Percentiles rank a stretch among this genome's conserved stretches.
Evolutionary conservation across 2,113 vertebrate genomes (phyloP).

Genomic region (Oncorhynchus masou): DNA sequence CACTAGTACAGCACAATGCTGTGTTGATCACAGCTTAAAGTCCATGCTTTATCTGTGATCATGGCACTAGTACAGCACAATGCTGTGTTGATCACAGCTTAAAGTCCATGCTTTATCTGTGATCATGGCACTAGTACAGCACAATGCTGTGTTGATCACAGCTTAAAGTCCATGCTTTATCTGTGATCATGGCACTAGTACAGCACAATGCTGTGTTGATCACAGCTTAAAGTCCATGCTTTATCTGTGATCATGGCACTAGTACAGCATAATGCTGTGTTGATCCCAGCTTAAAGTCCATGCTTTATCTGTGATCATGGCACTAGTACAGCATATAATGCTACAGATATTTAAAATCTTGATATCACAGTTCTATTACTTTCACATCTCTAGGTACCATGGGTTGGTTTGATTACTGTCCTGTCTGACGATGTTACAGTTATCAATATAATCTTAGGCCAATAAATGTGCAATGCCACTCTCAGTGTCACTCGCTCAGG

Average conservation of each 20-base stretch:
- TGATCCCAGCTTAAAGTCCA: too few species aligned
- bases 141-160: neutral
- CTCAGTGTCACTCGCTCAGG: neutral
- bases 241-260: too few species aligned
- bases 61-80: neutral
- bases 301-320: too few species aligned
- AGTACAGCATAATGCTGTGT: neutral
- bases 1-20: neutral
- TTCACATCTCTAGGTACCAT: neutral
- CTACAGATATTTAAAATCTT: neutral
- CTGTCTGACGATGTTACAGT: neutral
- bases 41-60: too few species aligned
- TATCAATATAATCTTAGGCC: neutral
- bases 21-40: too few species aligned
- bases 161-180: too few species aligned
- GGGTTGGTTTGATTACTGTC: neutral
- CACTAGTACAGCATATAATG: too few species aligned
- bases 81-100: neutral
- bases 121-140: too few species aligned
- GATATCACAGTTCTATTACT: neutral
- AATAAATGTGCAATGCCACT: neutral
- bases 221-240: too few species aligned
- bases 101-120: too few species aligned
- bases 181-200: too few species aligned
- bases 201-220: neutral